Evolutionary conservation across 2,888 invertebrate species (phyloP), one percentile per base, ranked within the genome.

Genomic region (Hemistola chrysoprasaria): DNA sequence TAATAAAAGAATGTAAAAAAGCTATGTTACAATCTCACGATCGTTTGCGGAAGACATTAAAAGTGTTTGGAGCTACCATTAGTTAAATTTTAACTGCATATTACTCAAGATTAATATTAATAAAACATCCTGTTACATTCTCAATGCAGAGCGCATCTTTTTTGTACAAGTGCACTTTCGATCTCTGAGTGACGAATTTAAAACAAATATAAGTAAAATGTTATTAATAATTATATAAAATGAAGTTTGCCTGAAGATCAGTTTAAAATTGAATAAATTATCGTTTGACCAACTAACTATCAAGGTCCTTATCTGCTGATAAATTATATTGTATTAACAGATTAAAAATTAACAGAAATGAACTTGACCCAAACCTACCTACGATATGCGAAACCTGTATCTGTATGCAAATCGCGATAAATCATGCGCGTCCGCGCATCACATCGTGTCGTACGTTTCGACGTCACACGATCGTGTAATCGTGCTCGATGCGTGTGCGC

Each of bases 1-100:
- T 16, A 16, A 16, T 16, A 16, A 16, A 16, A 16, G 16, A 16
- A n/a, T 44, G 33, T 29, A 21, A 10, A 21, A 21, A 54, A 56
- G 53, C 54, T 60, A 46, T 40, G 46, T 54, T 55, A 54, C 53
- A 52, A 57, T 39, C 39, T 50, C 46, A 46, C 48, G 62, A 53
- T 51, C 47, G 50, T 49, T 50, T 59, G 64, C 65, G 69, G 65
- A 68, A 69, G 62, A 54, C 63, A 66, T 69, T 62, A 66, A 57
- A 47, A 43, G 47, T 45, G 47, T 47, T 39, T 54, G 47, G 54
- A 51, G 45, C 33, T 46, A 28, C 44, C 48, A 47, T 50, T 55
- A 52, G 38, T 50, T 33, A 31, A 41, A 44, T 42, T 54, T 54
- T 47, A 47, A 33, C 30, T 37, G 42, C 39, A 47, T 45, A 38